These are phyloP conservation scores for Cyanoliseus patagonus DNA, from an alignment of 2,113 vertebrate genomes.

Conservation along the genomic window DNA sequence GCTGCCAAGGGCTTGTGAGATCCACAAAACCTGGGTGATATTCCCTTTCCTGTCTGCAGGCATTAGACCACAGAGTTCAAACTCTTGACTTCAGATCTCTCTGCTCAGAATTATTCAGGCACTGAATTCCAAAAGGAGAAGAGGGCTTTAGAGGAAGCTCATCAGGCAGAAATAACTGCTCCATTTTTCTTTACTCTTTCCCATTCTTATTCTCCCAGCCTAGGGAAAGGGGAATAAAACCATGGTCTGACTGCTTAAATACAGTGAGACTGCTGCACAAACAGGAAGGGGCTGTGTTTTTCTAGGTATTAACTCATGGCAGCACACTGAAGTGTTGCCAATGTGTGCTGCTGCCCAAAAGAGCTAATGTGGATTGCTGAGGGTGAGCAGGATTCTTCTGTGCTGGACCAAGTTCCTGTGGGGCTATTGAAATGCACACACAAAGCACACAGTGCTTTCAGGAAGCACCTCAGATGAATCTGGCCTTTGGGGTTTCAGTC, in stretches of 20 bases:
- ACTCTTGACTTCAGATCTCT: slow-evolving; percentile 49
- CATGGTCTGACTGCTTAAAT: not conserved
- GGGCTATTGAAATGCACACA: not conserved
- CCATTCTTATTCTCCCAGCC: not conserved
- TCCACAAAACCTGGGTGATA: not conserved
- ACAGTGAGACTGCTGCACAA: not conserved
- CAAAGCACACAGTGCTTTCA: not conserved
- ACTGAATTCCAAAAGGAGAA: slow-evolving; percentile 67
- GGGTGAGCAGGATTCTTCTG: not conserved
- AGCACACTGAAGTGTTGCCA: not conserved
- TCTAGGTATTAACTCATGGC: not conserved
- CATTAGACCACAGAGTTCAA: slow-evolving; percentile 45
- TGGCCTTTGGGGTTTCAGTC: not conserved
- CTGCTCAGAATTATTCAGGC: slow-evolving; percentile 34
- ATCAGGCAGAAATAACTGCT: slow-evolving; percentile 36
- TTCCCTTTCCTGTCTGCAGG: slow-evolving; percentile 26
- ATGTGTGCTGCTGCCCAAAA: not conserved
- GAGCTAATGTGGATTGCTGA: not conserved
- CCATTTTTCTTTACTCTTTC: slow-evolving; percentile 2
- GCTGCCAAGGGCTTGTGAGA: slow-evolving; percentile 15
- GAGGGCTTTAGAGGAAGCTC: slow-evolving; percentile 46
- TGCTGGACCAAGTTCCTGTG: not conserved
- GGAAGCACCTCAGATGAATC: not conserved
- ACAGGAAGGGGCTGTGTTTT: not conserved
- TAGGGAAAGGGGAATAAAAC: not conserved